Evolutionary conservation across 2,113 vertebrate genomes (phyloP).

Genomic region (Girardinichthys multiradiatus): DNA sequence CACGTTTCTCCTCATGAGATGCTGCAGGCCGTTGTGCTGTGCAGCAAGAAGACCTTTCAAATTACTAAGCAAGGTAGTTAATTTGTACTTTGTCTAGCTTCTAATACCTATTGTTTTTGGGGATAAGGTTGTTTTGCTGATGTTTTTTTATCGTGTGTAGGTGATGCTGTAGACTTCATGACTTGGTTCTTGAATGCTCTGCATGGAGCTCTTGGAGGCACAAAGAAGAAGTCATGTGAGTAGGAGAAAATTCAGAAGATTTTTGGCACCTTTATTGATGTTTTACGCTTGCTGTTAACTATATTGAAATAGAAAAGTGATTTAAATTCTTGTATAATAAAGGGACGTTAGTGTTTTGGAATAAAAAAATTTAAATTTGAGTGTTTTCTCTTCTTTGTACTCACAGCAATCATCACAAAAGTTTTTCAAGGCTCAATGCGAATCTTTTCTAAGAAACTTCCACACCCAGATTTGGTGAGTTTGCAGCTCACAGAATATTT

Average conservation of each 20-base stretch:
- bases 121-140: neutral
- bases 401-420: constrained; percentile 89
- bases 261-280: neutral
- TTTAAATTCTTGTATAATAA: neutral
- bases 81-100: neutral
- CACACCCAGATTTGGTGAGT: constrained; percentile 93
- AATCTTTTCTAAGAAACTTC: constrained; percentile 97
- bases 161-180: constrained; percentile 95
- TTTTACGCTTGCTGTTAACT: neutral
- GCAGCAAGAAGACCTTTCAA: constrained; percentile 98
- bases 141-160: constrained; percentile 70
- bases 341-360: neutral
- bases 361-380: neutral
- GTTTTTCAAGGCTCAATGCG: constrained; percentile 98
- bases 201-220: constrained; percentile 92
- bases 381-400: neutral
- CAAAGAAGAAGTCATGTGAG: constrained; percentile 94
- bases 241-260: constrained; percentile 5
- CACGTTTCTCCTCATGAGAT: constrained; percentile 98
- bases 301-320: neutral
- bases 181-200: constrained; percentile 97
- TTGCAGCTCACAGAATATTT: neutral
- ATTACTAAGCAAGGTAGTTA: constrained; percentile 93
- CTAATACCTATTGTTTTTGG: neutral
- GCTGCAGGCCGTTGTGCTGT: constrained; percentile 97